Conservation (phyloP, 2,888 invertebrate genomes). For the Lasioglossum figueresi region DNA sequence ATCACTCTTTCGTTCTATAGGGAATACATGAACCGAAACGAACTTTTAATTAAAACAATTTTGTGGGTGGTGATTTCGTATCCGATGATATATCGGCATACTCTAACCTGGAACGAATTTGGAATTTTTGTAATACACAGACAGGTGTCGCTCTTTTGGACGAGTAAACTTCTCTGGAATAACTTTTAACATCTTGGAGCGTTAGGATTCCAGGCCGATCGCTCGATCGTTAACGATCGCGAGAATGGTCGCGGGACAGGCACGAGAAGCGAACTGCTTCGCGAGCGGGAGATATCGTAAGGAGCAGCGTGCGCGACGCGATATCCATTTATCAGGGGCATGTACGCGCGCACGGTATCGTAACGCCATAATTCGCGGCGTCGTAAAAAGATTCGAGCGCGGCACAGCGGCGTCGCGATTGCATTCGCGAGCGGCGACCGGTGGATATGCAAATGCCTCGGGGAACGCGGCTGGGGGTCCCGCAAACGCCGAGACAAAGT, state of each 20-base stretch:
- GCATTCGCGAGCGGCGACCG: constrained; percentile 66
- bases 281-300: constrained; percentile 49
- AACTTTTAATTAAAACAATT: background rate
- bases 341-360: constrained; percentile 48
- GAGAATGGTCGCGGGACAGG: background rate
- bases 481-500: constrained; percentile 80
- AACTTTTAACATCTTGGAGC: background rate
- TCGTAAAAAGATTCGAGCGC: constrained; percentile 65
- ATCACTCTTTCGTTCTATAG: background rate
- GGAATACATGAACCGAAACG: background rate
- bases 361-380: constrained; percentile 63
- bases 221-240: background rate
- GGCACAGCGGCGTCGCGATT: constrained; percentile 47
- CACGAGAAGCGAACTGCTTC: constrained; percentile 1
- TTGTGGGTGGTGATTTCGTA: background rate
- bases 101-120: background rate
- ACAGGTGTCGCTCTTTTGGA: background rate
- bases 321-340: constrained; percentile 54
- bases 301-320: constrained; percentile 46
- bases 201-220: background rate
- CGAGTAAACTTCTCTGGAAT: background rate
- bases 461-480: constrained; percentile 71
- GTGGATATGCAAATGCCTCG: constrained; percentile 77
- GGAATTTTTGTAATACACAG: background rate
- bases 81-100: background rate